Percentiles rank a stretch among this genome's conserved stretches.
phyloP scores from a whole-genome alignment of 2,797 vertebrate genomes.

The Lepus townsendii region DNA sequence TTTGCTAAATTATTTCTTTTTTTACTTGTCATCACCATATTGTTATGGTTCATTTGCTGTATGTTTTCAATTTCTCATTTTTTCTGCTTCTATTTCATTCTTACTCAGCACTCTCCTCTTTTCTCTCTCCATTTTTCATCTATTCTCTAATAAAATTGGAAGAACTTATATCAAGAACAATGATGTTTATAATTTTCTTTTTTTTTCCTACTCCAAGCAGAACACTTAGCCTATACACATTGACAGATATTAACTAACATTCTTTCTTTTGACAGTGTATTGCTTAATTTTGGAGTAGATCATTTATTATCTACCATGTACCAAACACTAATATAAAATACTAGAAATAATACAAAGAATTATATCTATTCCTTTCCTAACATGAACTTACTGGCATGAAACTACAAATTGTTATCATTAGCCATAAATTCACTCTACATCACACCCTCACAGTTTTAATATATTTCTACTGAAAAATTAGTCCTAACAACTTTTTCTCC shows the following conservation, averaged over 20 bases:
- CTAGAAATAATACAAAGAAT: neutral
- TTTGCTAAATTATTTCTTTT: neutral
- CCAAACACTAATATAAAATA: neutral
- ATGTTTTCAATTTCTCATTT: neutral
- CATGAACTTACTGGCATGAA: neutral
- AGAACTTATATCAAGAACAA: neutral
- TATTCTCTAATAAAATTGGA: neutral
- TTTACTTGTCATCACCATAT: neutral
- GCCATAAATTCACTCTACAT: neutral
- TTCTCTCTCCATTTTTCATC: neutral
- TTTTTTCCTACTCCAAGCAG: neutral
- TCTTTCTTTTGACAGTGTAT: neutral
- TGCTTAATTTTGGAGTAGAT: neutral
- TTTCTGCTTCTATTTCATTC: neutral
- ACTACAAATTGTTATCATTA: neutral
- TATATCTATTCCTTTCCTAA: neutral
- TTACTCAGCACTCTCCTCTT: neutral
- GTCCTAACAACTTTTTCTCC: neutral
- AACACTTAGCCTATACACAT: neutral
- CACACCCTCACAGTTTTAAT: neutral
- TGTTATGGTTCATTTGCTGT: neutral
- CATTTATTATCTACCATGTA: neutral
- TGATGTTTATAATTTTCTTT: neutral
- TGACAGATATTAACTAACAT: neutral
- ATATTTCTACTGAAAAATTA: neutral